A percentile compares a stretch with the other conserved stretches of the same genome.
phyloP scores from a whole-genome alignment of 2,888 invertebrate genomes.

The Acanthosoma haemorrhoidale region DNA sequence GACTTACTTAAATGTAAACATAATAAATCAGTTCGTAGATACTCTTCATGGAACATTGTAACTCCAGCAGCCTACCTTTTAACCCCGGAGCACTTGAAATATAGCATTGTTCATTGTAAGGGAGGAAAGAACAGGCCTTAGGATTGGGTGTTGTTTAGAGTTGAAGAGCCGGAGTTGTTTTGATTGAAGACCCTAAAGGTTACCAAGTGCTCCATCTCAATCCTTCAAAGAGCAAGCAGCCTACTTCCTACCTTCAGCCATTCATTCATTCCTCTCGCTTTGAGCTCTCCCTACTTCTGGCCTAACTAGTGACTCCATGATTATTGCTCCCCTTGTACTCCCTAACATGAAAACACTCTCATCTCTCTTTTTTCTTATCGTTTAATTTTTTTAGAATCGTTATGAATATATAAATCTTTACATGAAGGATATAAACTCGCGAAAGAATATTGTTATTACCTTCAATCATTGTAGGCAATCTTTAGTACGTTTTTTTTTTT shows the following conservation, averaged over 20 bases:
- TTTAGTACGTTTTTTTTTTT: too few relatives aligned
- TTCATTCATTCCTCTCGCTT: slow-evolving; percentile 5
- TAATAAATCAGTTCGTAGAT: too few relatives aligned
- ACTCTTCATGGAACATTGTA: too few relatives aligned
- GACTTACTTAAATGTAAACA: too few relatives aligned
- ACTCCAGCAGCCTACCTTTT: too few relatives aligned
- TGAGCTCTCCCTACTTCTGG: background rate
- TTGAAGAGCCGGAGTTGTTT: background rate
- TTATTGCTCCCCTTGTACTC: background rate
- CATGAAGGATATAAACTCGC: too few relatives aligned
- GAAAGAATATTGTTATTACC: too few relatives aligned
- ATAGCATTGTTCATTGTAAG: too few relatives aligned
- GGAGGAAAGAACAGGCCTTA: background rate
- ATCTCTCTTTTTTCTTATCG: background rate
- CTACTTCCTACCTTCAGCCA: background rate
- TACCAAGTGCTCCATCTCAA: slow-evolving; percentile 9
- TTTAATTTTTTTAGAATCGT: too few relatives aligned
- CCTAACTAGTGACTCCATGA: background rate
- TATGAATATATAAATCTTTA: too few relatives aligned
- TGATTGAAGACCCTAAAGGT: slow-evolving; percentile 14
- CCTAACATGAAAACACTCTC: background rate
- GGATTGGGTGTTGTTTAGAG: background rate
- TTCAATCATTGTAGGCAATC: too few relatives aligned
- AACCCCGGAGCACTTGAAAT: too few relatives aligned
- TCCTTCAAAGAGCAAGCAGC: background rate